Conservation (phyloP, 2,113 vertebrate genomes). For the Scortum barcoo region DNA sequence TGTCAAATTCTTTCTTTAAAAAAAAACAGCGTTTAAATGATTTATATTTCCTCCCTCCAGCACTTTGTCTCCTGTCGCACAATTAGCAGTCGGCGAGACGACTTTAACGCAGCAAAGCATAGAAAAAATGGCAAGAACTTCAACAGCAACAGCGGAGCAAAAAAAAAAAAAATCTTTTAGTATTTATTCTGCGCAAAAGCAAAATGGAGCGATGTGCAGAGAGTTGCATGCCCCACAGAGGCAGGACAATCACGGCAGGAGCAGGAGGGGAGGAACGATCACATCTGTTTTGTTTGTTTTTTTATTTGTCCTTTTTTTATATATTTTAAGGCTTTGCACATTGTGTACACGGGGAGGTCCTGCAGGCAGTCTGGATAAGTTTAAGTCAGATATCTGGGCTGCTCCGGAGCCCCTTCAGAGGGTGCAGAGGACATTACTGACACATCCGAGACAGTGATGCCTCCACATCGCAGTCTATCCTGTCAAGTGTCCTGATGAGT, state of each 20-base stretch:
- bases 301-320: neutral
- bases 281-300: neutral
- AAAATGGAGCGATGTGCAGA: slow-evolving; percentile 62
- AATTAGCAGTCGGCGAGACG: neutral
- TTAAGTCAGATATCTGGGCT: slow-evolving; percentile 8
- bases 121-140: slow-evolving; percentile 7
- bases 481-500: neutral
- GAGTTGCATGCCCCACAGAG: slow-evolving; percentile 46
- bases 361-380: slow-evolving; percentile 34
- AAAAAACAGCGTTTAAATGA: slow-evolving; percentile 26
- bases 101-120: slow-evolving; percentile 1
- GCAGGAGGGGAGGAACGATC: neutral
- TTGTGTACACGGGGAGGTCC: neutral
- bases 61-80: neutral
- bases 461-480: neutral
- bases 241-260: slow-evolving; percentile 28
- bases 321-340: neutral
- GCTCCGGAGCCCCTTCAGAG: neutral
- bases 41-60: neutral
- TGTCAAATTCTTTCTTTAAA: slow-evolving; percentile 5
- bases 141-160: neutral
- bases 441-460: neutral
- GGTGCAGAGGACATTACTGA: slow-evolving; percentile 11
- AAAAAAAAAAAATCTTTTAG: slow-evolving; percentile 4
- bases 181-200: slow-evolving; percentile 53